Percentiles rank a stretch among this genome's conserved stretches.
These are phyloP conservation scores for Bacillus rossius DNA, from an alignment of 1,140 invertebrate species.

Conservation along the genomic window DNA sequence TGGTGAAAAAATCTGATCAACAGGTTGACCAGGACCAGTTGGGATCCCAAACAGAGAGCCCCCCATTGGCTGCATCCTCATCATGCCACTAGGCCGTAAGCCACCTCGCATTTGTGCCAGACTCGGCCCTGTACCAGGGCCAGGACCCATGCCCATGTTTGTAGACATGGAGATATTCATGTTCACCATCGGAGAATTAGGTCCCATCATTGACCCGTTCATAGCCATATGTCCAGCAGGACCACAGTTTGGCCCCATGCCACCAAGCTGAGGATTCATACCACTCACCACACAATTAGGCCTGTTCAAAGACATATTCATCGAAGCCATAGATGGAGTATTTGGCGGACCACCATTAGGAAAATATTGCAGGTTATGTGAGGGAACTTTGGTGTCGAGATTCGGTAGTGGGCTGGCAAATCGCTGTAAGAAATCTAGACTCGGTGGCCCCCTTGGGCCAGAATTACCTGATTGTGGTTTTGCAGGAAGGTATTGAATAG, in stretches of 20 bases:
- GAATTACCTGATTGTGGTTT: slow-evolving; percentile 65
- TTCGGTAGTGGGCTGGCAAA: slow-evolving; percentile 72
- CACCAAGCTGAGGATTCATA: slow-evolving; percentile 34
- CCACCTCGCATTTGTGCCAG: slow-evolving; percentile 14
- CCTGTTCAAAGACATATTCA: slow-evolving; percentile 29
- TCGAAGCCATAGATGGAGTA: slow-evolving; percentile 23
- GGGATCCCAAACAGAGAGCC: slow-evolving; percentile 11
- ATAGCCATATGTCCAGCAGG: slow-evolving; percentile 26
- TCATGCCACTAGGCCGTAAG: slow-evolving; percentile 31
- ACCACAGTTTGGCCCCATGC: slow-evolving; percentile 19
- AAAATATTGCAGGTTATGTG: slow-evolving; percentile 71
- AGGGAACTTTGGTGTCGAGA: slow-evolving; percentile 64
- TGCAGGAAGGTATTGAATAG: slow-evolving; percentile 95
- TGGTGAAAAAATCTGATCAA: slow-evolving; percentile 24
- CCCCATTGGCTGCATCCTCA: slow-evolving; percentile 53
- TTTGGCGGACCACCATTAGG: slow-evolving; percentile 47
- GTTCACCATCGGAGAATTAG: slow-evolving; percentile 36
- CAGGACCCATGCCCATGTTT: slow-evolving; percentile 34
- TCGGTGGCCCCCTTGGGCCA: slow-evolving; percentile 72
- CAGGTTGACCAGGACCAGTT: slow-evolving; percentile 44
- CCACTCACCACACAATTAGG: slow-evolving; percentile 26
- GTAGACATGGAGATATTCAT: slow-evolving; percentile 36
- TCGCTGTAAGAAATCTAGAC: slow-evolving; percentile 86
- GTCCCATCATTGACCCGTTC: slow-evolving; percentile 35
- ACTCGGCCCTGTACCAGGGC: slow-evolving; percentile 23